Conservation (phyloP, 2,113 vertebrate genomes). For the Bostrychus sinensis region DNA sequence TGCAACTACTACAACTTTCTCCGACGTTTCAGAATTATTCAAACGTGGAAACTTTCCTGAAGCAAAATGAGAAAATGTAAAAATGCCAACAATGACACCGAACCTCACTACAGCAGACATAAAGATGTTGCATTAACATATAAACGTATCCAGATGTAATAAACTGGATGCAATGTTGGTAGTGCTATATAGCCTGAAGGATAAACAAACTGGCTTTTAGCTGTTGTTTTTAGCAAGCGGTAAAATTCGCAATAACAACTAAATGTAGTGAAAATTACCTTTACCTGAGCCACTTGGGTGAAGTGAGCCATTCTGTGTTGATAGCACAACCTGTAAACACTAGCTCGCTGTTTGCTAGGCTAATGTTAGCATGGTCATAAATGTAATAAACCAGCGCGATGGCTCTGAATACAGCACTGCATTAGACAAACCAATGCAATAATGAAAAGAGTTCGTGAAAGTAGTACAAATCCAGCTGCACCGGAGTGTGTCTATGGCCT, state of each 20-base stretch:
- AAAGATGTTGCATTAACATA: too few species aligned
- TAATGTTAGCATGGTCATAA: constrained; percentile 38
- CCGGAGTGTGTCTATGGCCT: accelerated
- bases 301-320: constrained; percentile 2
- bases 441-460: neutral
- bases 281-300: too few species aligned
- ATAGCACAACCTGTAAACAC: constrained; percentile 5
- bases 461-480: too few species aligned
- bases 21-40: too few species aligned
- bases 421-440: neutral
- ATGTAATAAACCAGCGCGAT: constrained; percentile 1
- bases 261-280: neutral
- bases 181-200: neutral
- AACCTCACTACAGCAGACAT: too few species aligned
- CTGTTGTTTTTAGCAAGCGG: too few species aligned
- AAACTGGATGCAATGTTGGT: constrained; percentile 7
- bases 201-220: neutral
- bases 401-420: neutral
- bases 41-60: too few species aligned
- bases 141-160: neutral
- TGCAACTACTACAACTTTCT: too few species aligned
- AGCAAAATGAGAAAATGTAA: too few species aligned
- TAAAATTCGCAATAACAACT: too few species aligned
- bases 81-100: too few species aligned
- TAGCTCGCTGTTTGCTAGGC: constrained; percentile 37